Evolutionary conservation across 2,888 invertebrate genomes (phyloP).

Genomic region (Acanthococcus lagerstroemiae): DNA sequence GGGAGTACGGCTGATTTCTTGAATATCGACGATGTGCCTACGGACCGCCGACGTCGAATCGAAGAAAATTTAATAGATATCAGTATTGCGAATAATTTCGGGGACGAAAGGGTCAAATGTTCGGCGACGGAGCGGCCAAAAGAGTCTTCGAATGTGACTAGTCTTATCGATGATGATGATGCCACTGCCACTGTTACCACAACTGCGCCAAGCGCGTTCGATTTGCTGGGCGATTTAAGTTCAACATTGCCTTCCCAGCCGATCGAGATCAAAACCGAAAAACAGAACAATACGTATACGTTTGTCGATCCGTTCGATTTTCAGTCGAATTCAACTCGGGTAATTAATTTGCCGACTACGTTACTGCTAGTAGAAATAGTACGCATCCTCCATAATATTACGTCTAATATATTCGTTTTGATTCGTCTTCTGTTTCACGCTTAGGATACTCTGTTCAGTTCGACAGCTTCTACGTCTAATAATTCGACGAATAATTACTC

Average conservation of each 20-base stretch:
- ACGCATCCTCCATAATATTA: too few relatives aligned
- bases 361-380: too few relatives aligned
- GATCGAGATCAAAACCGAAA: not conserved
- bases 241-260: not conserved
- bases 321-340: not conserved
- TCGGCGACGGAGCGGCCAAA: not conserved
- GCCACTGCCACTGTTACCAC: too few relatives aligned
- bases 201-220: too few relatives aligned
- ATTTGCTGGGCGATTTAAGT: slow-evolving; percentile 19
- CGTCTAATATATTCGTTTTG: too few relatives aligned
- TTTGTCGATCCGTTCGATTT: slow-evolving; percentile 32
- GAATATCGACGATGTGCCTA: not conserved
- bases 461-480: not conserved
- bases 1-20: not conserved
- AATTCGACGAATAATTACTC: slow-evolving; percentile 2
- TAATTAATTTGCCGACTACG: not conserved
- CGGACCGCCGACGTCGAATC: not conserved
- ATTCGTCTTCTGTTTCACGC: too few relatives aligned
- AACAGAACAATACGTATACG: slow-evolving; percentile 9
- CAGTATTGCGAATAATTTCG: not conserved
- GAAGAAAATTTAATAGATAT: slow-evolving; percentile 22
- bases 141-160: too few relatives aligned
- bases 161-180: too few relatives aligned
- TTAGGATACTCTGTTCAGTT: slow-evolving; percentile 15
- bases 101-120: not conserved